Percentiles rank a stretch among this genome's conserved stretches.
Conservation (phyloP, 1,140 invertebrate genomes). For the Hycleus phaleratus region DNA sequence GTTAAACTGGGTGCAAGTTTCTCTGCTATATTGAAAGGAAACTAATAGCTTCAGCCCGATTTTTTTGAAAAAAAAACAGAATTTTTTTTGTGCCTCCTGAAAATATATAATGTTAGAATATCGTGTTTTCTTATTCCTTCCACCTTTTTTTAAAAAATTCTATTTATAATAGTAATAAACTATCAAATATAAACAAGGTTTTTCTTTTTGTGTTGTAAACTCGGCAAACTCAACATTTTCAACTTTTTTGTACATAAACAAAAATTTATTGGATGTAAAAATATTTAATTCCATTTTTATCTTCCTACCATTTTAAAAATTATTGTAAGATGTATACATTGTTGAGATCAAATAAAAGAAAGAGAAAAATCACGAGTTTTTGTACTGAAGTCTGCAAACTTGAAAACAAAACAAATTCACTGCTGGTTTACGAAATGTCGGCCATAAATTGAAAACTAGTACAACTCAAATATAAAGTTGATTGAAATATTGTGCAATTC, state of each 20-base stretch:
- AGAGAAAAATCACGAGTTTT: background rate
- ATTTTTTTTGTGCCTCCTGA: conserved; percentile 22
- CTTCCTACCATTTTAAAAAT: conserved; percentile 12
- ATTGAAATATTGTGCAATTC: no score
- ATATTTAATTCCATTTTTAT: conserved; percentile 15
- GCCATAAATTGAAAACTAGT: no score
- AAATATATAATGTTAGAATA: conserved; percentile 27
- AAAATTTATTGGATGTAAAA: conserved; percentile 7
- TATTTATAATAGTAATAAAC: conserved; percentile 1
- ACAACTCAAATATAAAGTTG: no score
- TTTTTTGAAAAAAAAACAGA: background rate
- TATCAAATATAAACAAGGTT: background rate
- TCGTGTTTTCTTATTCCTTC: conserved; percentile 21
- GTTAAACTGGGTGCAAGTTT: background rate
- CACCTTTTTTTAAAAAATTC: background rate
- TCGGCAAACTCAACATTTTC: conserved; percentile 18
- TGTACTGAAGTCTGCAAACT: background rate
- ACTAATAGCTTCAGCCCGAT: background rate
- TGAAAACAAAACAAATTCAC: background rate
- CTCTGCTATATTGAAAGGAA: conserved; percentile 2
- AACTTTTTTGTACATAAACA: conserved; percentile 10
- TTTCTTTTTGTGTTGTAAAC: background rate
- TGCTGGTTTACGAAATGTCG: no score
- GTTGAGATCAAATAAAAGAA: conserved; percentile 14
- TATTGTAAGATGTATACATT: conserved; percentile 17